These are phyloP conservation scores for Menidia beryllina DNA, from an alignment of 2,113 vertebrate genomes.

Conservation along the genomic window DNA sequence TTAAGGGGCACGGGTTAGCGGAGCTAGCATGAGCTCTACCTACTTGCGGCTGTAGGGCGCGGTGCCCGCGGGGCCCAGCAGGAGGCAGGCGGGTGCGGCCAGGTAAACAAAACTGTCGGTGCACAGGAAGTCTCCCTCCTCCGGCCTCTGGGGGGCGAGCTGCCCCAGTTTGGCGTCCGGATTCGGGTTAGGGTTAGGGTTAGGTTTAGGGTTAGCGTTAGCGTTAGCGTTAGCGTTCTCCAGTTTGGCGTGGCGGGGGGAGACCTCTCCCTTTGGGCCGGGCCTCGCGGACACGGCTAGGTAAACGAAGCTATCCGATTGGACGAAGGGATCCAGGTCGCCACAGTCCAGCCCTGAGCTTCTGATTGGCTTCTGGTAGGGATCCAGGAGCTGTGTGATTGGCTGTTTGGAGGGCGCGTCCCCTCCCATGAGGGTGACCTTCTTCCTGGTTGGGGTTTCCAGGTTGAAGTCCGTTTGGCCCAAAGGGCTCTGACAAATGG, in stretches of 20 bases:
- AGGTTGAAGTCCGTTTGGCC: conserved; percentile 10
- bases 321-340: conserved; percentile 81
- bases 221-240: conserved; percentile 6
- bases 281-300: conserved; percentile 80
- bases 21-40: too few species aligned
- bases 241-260: conserved; percentile 14
- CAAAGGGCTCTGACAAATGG: conserved; percentile 16
- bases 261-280: conserved; percentile 36
- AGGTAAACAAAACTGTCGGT: conserved; percentile 86
- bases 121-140: conserved; percentile 84
- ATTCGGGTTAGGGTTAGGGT: conserved; percentile 11
- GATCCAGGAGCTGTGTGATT: conserved; percentile 60
- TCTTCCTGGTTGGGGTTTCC: conserved; percentile 44
- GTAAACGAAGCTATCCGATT: conserved; percentile 84
- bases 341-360: conserved; percentile 74
- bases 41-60: conserved; percentile 74
- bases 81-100: conserved; percentile 82
- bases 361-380: conserved; percentile 69
- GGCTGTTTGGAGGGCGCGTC: conserved; percentile 75
- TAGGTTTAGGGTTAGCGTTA: neutral
- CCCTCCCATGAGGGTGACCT: conserved; percentile 60
- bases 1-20: too few species aligned
- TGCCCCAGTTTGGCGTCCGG: conserved; percentile 35
- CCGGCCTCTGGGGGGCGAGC: conserved; percentile 62
- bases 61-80: conserved; percentile 75